Base-by-base conservation (phyloP, 1,140 invertebrate species). In the Nomia melanderi region DNA sequence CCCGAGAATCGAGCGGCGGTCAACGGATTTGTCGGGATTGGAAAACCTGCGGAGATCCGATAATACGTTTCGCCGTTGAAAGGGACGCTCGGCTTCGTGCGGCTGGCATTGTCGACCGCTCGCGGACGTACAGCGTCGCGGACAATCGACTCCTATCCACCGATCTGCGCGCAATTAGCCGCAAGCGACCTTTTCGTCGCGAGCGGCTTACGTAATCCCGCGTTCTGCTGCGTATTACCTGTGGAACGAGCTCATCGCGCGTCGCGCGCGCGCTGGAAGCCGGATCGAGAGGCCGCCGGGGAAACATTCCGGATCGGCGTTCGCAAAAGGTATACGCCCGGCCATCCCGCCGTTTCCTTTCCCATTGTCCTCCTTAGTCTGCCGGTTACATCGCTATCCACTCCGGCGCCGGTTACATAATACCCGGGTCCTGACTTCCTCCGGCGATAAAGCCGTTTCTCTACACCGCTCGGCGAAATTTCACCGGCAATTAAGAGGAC, bases 241-340 rank as follows among this genome's bases (percentile, higher is more conserved):
- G 11, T 25, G 31, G 0, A 27, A 66, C 47, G 8, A 6, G 6
- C 33, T 2, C n/a, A n/a, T n/a, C n/a, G n/a, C n/a, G n/a, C n/a
- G n/a, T n/a, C 20, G 53, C 8, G 41, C 8, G 31, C 12, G 9
- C 9, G 23, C 12, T 2, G 12, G 36, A 27, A 59, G 29, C 14
- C 29, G 23, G 23, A 27, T 23, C 33, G 36, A n/a, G 53, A 54
- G 23, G 27, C 25, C 25, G 7, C 11, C 54, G 39, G 31, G 39
- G 33, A 67, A 36, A 41, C 64, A 69, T 59, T 75, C 66, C 39
- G 27, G 33, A 41, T 12, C 60, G 31, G 25, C 39, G 63, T 33
- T 57, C 17, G 50, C 33, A 44, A 44, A 69, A 69, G 56, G n/a
- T 14, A 62, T 23, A 7, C 47, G n/a, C n/a, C n/a, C 59, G 33